Conservation (phyloP, 30 jellyfish, hydroid and myxozoan species). For the Euphysa ruthae region DNA sequence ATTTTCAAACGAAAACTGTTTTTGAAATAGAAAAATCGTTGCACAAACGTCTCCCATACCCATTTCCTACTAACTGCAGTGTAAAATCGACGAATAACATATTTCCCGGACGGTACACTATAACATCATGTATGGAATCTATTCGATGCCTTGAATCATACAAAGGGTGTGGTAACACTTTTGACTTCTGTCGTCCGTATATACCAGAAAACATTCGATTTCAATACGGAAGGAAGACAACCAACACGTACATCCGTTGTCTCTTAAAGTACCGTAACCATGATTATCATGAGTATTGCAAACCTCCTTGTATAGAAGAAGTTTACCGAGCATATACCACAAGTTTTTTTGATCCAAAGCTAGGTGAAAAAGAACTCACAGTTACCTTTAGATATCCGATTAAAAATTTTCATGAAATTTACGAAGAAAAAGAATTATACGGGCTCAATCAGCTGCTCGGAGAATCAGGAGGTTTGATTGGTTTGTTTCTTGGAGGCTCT, state of each 20-base stretch:
- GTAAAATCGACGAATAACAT: background rate
- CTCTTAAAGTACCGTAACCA: no score
- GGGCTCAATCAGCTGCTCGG: background rate
- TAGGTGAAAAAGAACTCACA: background rate
- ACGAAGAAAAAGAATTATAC: conserved; percentile 3
- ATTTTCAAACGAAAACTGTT: no score
- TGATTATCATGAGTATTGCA: background rate
- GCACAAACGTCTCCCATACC: background rate
- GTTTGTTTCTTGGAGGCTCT: conserved; percentile 17
- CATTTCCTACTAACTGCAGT: background rate
- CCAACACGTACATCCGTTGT: no score
- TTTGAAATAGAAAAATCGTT: no score
- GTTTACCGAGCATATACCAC: no score
- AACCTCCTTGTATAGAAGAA: background rate
- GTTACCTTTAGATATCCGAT: background rate
- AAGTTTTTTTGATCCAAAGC: no score
- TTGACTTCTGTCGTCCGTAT: background rate
- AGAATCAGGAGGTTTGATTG: conserved; percentile 25
- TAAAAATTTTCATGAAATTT: background rate
- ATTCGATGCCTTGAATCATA: background rate
- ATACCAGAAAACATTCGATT: background rate
- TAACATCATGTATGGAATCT: background rate
- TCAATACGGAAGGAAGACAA: no score
- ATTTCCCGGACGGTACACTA: background rate
- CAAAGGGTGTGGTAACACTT: background rate